phyloP scores from a whole-genome alignment of 2,113 vertebrate genomes.

The Nyctibius bracteatus region DNA sequence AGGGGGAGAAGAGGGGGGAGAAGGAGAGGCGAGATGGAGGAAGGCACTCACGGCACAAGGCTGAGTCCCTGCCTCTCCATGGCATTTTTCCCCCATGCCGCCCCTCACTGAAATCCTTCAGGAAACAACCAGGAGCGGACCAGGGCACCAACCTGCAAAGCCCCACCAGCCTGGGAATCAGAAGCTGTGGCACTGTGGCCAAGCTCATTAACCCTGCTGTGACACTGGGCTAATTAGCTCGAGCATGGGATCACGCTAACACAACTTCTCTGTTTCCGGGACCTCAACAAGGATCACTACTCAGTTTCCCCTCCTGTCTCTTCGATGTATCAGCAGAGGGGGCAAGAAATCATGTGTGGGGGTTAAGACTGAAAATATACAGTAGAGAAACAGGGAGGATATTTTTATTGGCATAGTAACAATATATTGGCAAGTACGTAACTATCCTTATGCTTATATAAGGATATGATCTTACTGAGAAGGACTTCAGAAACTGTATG shows the following conservation, averaged over 20 bases:
- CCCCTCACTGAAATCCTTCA: neutral
- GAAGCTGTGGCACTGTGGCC: neutral
- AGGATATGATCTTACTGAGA: neutral
- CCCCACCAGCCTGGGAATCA: neutral
- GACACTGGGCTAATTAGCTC: neutral
- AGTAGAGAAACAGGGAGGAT: neutral
- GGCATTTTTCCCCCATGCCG: fast-evolving
- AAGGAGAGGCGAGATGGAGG: neutral
- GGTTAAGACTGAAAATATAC: neutral
- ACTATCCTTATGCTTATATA: neutral
- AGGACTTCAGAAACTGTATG: neutral
- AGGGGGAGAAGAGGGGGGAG: neutral
- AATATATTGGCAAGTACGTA: neutral
- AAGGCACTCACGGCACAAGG: neutral
- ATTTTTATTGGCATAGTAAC: neutral
- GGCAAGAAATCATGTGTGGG: fast-evolving
- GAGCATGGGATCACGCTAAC: neutral
- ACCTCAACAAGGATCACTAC: neutral
- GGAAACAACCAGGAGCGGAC: neutral
- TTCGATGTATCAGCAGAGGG: fast-evolving
- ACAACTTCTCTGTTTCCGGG: neutral
- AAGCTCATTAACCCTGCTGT: neutral
- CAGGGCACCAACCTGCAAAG: neutral
- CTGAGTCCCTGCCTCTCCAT: neutral
- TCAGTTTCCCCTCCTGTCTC: neutral